phyloP scores from a whole-genome alignment of 2,797 vertebrate species.

The Argyrosomus regius region DNA sequence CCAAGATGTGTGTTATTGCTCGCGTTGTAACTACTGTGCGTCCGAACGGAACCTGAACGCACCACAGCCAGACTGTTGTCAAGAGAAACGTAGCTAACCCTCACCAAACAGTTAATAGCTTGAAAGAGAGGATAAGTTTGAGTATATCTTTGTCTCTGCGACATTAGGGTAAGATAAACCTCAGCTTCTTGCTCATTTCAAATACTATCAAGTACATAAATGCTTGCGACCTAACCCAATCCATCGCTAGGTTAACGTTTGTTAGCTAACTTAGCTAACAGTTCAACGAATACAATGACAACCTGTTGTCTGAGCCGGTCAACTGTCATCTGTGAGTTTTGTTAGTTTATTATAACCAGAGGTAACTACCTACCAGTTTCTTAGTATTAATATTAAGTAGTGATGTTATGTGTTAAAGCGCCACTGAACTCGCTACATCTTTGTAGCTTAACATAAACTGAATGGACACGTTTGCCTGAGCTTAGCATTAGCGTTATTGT shows the following conservation, averaged over 20 bases:
- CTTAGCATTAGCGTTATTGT: constrained; percentile 63
- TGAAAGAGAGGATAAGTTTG: constrained; percentile 20
- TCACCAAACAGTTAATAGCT: neutral
- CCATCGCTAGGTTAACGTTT: neutral
- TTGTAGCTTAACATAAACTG: neutral
- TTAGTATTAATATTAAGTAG: neutral
- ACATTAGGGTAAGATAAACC: constrained; percentile 11
- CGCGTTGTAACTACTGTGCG: accelerated
- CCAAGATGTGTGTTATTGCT: accelerated
- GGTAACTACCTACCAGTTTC: accelerated
- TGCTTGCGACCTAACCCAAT: neutral
- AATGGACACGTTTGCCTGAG: constrained; percentile 5
- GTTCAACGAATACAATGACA: constrained; percentile 35
- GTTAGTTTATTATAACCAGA: neutral
- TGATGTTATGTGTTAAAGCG: neutral
- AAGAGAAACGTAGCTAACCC: constrained; percentile 56
- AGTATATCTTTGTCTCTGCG: neutral
- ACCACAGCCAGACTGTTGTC: constrained; percentile 58
- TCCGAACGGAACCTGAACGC: constrained; percentile 31
- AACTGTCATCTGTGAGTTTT: constrained; percentile 26
- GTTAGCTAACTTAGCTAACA: constrained; percentile 45
- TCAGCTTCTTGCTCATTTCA: neutral
- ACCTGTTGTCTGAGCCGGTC: constrained; percentile 73
- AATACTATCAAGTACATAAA: neutral
- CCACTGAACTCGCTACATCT: neutral